Evolutionary conservation across 2,888 invertebrate species (phyloP).

Genomic region (Heteropelma amictum): DNA sequence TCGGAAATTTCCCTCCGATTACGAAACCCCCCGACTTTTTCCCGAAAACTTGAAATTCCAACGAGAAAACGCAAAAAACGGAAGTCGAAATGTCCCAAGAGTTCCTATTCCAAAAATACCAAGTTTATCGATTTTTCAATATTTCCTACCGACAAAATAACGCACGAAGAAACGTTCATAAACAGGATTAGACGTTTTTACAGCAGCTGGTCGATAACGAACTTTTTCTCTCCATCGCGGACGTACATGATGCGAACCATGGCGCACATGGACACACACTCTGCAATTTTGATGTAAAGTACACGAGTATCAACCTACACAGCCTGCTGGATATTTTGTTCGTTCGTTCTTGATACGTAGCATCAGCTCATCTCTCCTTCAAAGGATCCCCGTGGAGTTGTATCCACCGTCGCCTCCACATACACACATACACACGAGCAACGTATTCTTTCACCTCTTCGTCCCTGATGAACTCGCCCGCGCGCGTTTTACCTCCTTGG

Average conservation of each 20-base stretch:
- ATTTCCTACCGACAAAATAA: no score
- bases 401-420: no score
- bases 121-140: no score
- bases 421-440: slow-evolving; percentile 23
- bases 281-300: background rate
- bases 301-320: slow-evolving; percentile 6
- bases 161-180: no score
- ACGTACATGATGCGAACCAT: no score
- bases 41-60: no score
- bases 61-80: no score
- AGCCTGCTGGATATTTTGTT: slow-evolving; percentile 39
- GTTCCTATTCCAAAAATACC: no score
- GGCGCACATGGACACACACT: background rate
- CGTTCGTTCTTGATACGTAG: slow-evolving; percentile 40
- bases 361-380: slow-evolving; percentile 38
- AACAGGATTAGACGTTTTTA: no score
- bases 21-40: no score
- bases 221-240: slow-evolving; percentile 27
- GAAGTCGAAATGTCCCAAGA: no score
- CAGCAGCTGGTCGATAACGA: slow-evolving; percentile 49
- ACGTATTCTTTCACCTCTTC: slow-evolving; percentile 46
- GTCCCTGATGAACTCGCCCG: slow-evolving; percentile 41
- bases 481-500: slow-evolving; percentile 37
- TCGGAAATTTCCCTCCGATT: no score
- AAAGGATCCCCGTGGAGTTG: slow-evolving; percentile 48